These are phyloP conservation scores for Theocolax elegans DNA, from an alignment of 1,140 invertebrate genomes.

Conservation along the genomic window DNA sequence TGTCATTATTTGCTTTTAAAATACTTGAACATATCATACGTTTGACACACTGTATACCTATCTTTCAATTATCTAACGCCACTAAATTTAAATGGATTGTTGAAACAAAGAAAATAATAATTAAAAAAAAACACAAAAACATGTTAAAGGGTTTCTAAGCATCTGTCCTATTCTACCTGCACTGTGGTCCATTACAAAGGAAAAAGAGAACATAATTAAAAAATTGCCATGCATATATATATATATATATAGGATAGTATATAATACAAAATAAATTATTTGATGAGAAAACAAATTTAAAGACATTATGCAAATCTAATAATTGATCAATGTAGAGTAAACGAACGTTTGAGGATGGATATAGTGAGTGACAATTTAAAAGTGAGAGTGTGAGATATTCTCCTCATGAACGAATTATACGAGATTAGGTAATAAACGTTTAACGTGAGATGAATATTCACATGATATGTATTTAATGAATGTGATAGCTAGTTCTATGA, in stretches of 20 bases:
- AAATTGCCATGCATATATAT: slow-evolving; percentile 4
- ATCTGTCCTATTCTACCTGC: slow-evolving; percentile 12
- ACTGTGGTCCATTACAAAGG: slow-evolving; percentile 19
- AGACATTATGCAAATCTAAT: slow-evolving; percentile 23
- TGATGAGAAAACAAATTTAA: slow-evolving; percentile 3
- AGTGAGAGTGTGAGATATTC: neutral
- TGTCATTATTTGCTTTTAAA: slow-evolving; percentile 5
- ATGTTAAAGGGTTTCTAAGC: slow-evolving; percentile 13
- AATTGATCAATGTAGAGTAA: slow-evolving; percentile 7
- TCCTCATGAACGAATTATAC: slow-evolving; percentile 22
- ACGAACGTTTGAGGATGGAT: neutral
- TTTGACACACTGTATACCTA: neutral
- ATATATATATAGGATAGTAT: neutral
- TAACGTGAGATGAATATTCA: slow-evolving; percentile 23
- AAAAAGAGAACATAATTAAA: slow-evolving; percentile 18
- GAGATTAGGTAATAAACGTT: slow-evolving; percentile 31
- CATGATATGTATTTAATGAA: slow-evolving; percentile 53
- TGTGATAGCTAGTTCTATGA: slow-evolving; percentile 61
- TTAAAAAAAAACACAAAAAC: neutral
- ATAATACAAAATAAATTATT: neutral
- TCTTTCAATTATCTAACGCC: neutral
- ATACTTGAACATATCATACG: slow-evolving; percentile 30
- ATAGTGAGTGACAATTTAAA: slow-evolving; percentile 37
- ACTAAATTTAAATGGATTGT: neutral
- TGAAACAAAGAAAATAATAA: neutral